These are phyloP conservation scores for Dinocampus coccinellae DNA, from an alignment of 2,888 invertebrate genomes.

Conservation along the genomic window DNA sequence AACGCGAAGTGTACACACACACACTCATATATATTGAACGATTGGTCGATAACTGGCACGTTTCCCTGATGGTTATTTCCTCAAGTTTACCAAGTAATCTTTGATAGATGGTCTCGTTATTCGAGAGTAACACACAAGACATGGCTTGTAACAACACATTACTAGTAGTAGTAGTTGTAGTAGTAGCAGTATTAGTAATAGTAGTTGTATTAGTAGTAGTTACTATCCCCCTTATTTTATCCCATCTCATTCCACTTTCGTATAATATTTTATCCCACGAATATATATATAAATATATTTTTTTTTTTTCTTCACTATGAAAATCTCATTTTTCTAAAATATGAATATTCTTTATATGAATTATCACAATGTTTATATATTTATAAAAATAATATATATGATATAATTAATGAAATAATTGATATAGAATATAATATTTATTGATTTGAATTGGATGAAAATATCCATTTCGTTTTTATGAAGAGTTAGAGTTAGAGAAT, in stretches of 20 bases:
- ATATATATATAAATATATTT: no score
- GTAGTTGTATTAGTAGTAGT: no score
- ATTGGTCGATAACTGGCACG: slow-evolving; percentile 3
- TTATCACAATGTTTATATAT: neutral
- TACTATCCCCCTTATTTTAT: no score
- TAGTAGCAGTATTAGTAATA: slow-evolving; percentile 14
- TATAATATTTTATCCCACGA: neutral
- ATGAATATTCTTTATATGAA: neutral
- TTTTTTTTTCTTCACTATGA: neutral
- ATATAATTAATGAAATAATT: slow-evolving; percentile 19
- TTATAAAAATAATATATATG: neutral
- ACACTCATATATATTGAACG: no score
- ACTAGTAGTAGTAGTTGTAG: slow-evolving; percentile 16
- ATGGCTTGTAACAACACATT: no score
- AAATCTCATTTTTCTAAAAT: neutral
- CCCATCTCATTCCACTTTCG: no score
- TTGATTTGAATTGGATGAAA: slow-evolving; percentile 32
- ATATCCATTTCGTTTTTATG: slow-evolving; percentile 27
- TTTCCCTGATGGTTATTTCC: slow-evolving; percentile 53
- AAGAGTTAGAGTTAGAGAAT: slow-evolving; percentile 34
- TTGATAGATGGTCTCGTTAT: slow-evolving; percentile 48
- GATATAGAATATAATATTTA: slow-evolving; percentile 26
- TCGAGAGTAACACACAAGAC: neutral
- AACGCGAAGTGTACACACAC: slow-evolving; percentile 7
- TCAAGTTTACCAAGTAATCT: slow-evolving; percentile 60